A percentile compares a stretch with the other conserved stretches of the same genome.
These are phyloP conservation scores for Pollenia angustigena DNA, from an alignment of 2,888 invertebrate species.

Conservation along the genomic window DNA sequence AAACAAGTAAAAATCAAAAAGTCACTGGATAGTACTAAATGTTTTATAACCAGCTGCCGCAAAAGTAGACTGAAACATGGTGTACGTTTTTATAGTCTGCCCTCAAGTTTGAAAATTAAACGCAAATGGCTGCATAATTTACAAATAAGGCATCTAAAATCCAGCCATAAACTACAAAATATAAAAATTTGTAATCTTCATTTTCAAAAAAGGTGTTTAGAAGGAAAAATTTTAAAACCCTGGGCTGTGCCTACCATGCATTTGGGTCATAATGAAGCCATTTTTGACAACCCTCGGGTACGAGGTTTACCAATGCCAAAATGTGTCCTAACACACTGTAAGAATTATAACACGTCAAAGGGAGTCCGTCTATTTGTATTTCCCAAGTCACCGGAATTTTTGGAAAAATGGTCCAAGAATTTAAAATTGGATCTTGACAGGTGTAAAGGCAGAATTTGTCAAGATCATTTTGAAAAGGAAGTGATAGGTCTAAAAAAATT, in stretches of 20 bases:
- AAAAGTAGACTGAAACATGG: conserved; percentile 79
- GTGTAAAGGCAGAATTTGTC: conserved; percentile 79
- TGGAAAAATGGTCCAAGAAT: conserved; percentile 79
- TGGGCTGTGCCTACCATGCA: conserved; percentile 80
- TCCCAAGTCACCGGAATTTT: conserved; percentile 74
- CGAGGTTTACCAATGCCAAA: conserved; percentile 77
- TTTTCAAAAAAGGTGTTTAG: conserved; percentile 80
- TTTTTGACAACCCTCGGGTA: conserved; percentile 80
- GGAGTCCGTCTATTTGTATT: conserved; percentile 80
- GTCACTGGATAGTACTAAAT: conserved; percentile 75
- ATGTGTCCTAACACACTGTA: conserved; percentile 79
- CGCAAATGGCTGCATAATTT: conserved; percentile 81
- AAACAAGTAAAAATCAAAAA: conserved; percentile 77
- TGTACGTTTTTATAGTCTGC: conserved; percentile 78
- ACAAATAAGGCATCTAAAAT: conserved; percentile 73
- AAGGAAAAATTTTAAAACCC: conserved; percentile 78
- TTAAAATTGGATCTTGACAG: conserved; percentile 76
- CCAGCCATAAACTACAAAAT: conserved; percentile 59
- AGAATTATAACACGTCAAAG: conserved; percentile 75
- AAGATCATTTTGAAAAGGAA: conserved; percentile 78
- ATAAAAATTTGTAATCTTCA: conserved; percentile 78
- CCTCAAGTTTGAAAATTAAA: conserved; percentile 76
- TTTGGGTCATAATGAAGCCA: conserved; percentile 77
- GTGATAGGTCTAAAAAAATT: conserved; percentile 79
- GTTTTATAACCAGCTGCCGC: conserved; percentile 77